phyloP scores from a whole-genome alignment of 2,888 invertebrate species.

The Poecilobothrus nobilitatus region DNA sequence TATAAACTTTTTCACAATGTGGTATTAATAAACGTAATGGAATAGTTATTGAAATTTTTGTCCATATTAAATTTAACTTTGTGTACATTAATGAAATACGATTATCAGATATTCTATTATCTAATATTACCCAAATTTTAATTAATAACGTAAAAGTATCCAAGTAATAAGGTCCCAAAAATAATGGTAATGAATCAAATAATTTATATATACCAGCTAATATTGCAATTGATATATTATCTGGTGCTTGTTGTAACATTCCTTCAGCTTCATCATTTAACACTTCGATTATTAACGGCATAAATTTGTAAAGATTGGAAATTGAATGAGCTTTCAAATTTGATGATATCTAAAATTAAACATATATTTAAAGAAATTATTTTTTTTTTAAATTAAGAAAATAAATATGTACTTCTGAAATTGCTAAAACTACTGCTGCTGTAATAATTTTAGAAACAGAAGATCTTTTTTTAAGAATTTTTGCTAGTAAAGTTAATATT shows the following conservation, averaged over 20 bases:
- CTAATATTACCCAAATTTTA: conserved; percentile 48
- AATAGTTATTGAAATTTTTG: conserved; percentile 59
- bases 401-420: conserved; percentile 52
- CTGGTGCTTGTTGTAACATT: conserved; percentile 31
- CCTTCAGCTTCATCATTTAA: conserved; percentile 56
- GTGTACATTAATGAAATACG: conserved; percentile 49
- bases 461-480: conserved; percentile 35
- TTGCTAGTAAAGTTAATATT: conserved; percentile 59
- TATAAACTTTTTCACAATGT: conserved; percentile 58
- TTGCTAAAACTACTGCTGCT: conserved; percentile 65
- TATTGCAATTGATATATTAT: conserved; percentile 40
- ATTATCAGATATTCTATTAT: conserved; percentile 37
- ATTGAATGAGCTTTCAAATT: conserved; percentile 69
- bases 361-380: not conserved
- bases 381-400: not conserved
- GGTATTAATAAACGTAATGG: conserved; percentile 71
- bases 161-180: conserved; percentile 76
- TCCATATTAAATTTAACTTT: conserved; percentile 54
- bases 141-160: conserved; percentile 60
- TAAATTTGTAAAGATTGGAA: conserved; percentile 63
- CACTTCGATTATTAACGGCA: conserved; percentile 64
- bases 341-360: conserved; percentile 50
- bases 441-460: conserved; percentile 45
- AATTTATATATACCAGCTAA: conserved; percentile 74
- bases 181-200: conserved; percentile 69